Conservation (phyloP, 64 coral and sea anemone species). For the Stylophora pistillata region DNA sequence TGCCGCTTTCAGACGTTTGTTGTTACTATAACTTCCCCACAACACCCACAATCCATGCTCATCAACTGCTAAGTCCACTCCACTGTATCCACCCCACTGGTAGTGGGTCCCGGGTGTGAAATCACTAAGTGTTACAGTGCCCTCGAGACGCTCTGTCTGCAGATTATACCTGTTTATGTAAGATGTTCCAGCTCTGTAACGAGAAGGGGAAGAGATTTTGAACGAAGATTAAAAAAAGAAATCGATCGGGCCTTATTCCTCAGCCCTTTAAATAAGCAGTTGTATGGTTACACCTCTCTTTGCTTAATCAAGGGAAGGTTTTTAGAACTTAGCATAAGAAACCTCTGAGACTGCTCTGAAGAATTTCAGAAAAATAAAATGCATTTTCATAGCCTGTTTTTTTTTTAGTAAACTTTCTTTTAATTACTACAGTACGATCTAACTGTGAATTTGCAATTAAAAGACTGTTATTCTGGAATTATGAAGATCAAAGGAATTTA, state of each 20-base stretch:
- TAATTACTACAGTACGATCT: too few species aligned
- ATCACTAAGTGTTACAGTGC: slow-evolving; percentile 11
- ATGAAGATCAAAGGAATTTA: too few species aligned
- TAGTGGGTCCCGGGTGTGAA: neutral
- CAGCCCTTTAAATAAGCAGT: neutral
- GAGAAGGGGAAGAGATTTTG: neutral
- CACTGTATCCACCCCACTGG: slow-evolving; percentile 1
- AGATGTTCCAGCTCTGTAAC: slow-evolving; percentile 1
- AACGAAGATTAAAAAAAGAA: neutral
- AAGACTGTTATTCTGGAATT: too few species aligned
- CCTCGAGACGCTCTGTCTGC: neutral
- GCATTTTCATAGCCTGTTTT: too few species aligned
- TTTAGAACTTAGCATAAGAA: too few species aligned
- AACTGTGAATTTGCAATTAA: too few species aligned
- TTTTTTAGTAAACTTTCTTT: too few species aligned
- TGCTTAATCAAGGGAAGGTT: neutral
- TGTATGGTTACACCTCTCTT: neutral
- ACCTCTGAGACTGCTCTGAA: too few species aligned
- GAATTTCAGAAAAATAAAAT: too few species aligned
- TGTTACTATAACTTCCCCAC: slow-evolving; percentile 22
- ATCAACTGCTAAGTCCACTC: slow-evolving; percentile 48
- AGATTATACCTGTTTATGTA: slow-evolving; percentile 57
- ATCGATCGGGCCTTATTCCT: neutral
- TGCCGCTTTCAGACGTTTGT: neutral
- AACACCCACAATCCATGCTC: slow-evolving; percentile 52